A percentile compares a stretch with the other conserved stretches of the same genome.
phyloP scores from a whole-genome alignment of 2,797 vertebrate genomes.

The Hyperoplus immaculatus region DNA sequence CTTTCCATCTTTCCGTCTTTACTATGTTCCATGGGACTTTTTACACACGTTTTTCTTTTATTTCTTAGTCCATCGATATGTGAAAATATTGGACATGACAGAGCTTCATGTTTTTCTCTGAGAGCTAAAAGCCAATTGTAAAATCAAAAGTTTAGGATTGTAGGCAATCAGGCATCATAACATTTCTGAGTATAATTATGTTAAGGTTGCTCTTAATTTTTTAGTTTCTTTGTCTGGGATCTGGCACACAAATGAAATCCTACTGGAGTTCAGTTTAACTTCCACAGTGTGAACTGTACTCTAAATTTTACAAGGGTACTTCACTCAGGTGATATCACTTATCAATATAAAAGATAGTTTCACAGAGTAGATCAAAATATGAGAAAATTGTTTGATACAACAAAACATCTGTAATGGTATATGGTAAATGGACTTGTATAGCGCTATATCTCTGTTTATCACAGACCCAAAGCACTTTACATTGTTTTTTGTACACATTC shows the following conservation, averaged over 20 bases:
- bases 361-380: not conserved
- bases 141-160: not conserved
- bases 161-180: too few species aligned
- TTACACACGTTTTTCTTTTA: not conserved
- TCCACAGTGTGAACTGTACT: slow-evolving; percentile 39
- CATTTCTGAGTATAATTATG: too few species aligned
- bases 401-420: not conserved
- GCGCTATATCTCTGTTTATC: too few species aligned
- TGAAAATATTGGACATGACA: not conserved
- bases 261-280: not conserved
- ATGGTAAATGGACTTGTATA: too few species aligned
- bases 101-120: not conserved
- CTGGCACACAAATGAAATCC: not conserved
- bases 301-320: slow-evolving; percentile 36
- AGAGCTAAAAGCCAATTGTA: not conserved
- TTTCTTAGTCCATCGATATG: not conserved
- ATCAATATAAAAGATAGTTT: slow-evolving; percentile 47
- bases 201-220: too few species aligned
- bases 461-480: too few species aligned
- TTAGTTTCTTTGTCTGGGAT: not conserved
- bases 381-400: not conserved
- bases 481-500: too few species aligned
- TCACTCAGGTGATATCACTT: slow-evolving; percentile 38
- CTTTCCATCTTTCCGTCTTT: not conserved
- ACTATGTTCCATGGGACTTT: not conserved